A percentile compares a stretch with the other conserved stretches of the same genome.
Conservation (phyloP, 2,888 invertebrate species). For the Sclerodermus sp. region DNA sequence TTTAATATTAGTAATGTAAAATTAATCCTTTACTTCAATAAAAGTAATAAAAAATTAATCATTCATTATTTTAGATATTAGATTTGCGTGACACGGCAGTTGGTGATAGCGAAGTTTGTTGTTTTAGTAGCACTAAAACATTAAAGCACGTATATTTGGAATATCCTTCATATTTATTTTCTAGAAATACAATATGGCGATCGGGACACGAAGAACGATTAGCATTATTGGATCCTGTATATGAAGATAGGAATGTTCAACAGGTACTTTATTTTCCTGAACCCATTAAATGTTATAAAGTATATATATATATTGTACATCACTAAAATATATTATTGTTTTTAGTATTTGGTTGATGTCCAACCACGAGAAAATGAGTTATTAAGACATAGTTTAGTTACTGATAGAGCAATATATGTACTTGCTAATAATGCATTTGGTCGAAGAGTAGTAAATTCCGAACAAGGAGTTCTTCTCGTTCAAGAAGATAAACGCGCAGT, state of each 20-base stretch:
- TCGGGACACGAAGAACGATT: conserved; percentile 28
- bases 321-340: not conserved
- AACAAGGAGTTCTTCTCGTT: conserved; percentile 34
- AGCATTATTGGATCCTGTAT: conserved; percentile 30
- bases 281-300: not conserved
- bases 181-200: conserved; percentile 18
- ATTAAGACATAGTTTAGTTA: conserved; percentile 20
- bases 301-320: not conserved
- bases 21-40: not conserved
- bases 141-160: conserved; percentile 62
- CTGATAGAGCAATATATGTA: conserved; percentile 50
- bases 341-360: conserved; percentile 24
- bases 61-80: conserved; percentile 52
- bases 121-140: conserved; percentile 61
- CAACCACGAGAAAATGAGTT: conserved; percentile 12
- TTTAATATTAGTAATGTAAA: conserved; percentile 5
- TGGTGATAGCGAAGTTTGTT: conserved; percentile 65
- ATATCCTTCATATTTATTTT: conserved; percentile 47
- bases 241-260: conserved; percentile 38
- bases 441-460: conserved; percentile 37
- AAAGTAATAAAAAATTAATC: conserved; percentile 5
- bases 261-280: conserved; percentile 22
- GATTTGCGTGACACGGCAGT: conserved; percentile 63
- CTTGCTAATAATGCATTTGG: conserved; percentile 43
- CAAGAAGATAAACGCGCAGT: conserved; percentile 41